Evolutionary conservation across 1,140 invertebrate genomes (phyloP).

Genomic region (Micrasema longulum): DNA sequence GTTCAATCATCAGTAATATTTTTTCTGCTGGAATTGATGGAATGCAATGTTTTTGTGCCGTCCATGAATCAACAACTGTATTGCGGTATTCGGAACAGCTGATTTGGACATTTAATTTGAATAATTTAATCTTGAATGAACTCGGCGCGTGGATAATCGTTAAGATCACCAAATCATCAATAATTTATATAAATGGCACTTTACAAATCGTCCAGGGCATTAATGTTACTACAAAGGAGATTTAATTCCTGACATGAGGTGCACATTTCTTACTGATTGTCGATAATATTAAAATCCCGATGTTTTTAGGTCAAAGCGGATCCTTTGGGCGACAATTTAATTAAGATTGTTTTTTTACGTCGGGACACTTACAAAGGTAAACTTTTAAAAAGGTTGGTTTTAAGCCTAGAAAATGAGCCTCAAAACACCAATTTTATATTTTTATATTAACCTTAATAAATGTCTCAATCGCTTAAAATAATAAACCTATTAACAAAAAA

Average conservation of each 20-base stretch:
- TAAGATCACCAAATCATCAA: constrained; percentile 14
- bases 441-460: no score
- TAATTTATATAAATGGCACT: constrained; percentile 30
- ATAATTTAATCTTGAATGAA: constrained; percentile 30
- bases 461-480: no score
- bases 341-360: neutral
- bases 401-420: no score
- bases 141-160: constrained; percentile 43
- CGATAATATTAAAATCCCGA: constrained; percentile 5
- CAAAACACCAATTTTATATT: no score
- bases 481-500: no score
- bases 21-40: no score
- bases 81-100: constrained; percentile 24
- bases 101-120: constrained; percentile 32
- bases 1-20: no score
- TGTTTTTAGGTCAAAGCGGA: constrained; percentile 28
- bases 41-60: neutral
- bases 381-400: no score
- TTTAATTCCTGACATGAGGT: neutral
- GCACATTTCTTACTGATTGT: constrained; percentile 3
- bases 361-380: no score
- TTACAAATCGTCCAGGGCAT: constrained; percentile 14
- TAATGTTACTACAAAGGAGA: constrained; percentile 11
- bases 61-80: constrained; percentile 13
- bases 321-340: constrained; percentile 11